Conservation (phyloP, 2,113 vertebrate species). For the Labeo rohita region DNA sequence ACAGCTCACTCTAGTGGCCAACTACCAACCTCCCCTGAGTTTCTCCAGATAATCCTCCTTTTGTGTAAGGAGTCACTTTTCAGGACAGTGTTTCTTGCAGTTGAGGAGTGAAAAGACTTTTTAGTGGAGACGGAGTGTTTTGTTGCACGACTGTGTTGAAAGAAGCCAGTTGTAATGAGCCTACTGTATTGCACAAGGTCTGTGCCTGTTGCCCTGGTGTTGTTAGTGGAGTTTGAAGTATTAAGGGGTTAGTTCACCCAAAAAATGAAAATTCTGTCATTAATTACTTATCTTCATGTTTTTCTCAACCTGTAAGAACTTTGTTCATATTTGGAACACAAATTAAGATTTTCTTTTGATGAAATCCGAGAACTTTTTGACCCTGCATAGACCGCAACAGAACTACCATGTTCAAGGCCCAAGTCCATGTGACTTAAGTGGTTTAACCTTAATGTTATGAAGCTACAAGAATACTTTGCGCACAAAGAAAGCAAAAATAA, state of each 20-base stretch:
- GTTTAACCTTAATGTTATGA: not conserved
- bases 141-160: conserved; percentile 6
- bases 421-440: not conserved
- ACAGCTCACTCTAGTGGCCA: conserved; percentile 55
- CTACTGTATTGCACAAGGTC: not conserved
- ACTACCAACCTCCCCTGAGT: conserved; percentile 45
- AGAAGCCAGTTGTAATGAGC: not conserved
- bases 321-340: no score
- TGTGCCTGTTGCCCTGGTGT: not conserved
- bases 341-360: not conserved
- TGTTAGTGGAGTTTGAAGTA: not conserved
- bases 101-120: not conserved
- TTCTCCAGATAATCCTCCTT: conserved; percentile 36
- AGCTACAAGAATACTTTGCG: not conserved
- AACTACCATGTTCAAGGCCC: not conserved
- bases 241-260: no score
- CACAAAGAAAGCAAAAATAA: not conserved
- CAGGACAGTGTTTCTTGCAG: conserved; percentile 52
- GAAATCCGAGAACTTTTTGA: not conserved
- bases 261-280: no score
- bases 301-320: no score
- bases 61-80: conserved; percentile 41
- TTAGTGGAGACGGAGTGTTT: not conserved
- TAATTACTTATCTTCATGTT: no score
- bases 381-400: not conserved